phyloP scores from a whole-genome alignment of 2,888 invertebrate genomes.

The Lepetodrilus schrolli region DNA sequence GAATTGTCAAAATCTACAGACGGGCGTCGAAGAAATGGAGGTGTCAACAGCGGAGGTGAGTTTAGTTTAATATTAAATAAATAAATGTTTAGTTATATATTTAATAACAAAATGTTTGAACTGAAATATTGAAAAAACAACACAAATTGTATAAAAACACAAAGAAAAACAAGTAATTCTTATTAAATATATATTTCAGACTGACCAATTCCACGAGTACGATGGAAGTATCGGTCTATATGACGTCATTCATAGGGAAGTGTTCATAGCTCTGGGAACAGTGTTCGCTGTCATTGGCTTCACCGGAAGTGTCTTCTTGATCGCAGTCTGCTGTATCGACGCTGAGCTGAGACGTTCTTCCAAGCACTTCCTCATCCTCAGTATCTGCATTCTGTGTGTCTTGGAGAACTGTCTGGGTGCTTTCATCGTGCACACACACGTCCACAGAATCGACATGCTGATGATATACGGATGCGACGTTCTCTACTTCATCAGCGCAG shows the following conservation, averaged over 20 bases:
- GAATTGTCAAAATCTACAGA: too few relatives aligned
- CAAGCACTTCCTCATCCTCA: conserved; percentile 11
- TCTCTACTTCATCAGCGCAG: conserved; percentile 5
- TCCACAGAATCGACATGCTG: not conserved
- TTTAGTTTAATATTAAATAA: too few relatives aligned
- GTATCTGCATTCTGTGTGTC: not conserved
- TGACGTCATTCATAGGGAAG: conserved; percentile 5
- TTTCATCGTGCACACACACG: conserved; percentile 6
- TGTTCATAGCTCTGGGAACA: not conserved
- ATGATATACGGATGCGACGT: not conserved
- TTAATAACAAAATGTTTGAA: too few relatives aligned
- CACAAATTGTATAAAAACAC: too few relatives aligned
- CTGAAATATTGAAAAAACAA: too few relatives aligned
- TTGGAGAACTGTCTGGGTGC: not conserved
- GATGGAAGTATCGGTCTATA: not conserved
- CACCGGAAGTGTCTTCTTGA: not conserved
- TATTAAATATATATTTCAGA: too few relatives aligned
- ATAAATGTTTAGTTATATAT: too few relatives aligned
- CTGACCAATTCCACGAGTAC: not conserved
- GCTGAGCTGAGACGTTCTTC: not conserved
- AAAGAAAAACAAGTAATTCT: too few relatives aligned
- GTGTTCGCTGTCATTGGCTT: not conserved
- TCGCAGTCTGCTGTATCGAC: not conserved
- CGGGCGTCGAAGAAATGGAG: too few relatives aligned
- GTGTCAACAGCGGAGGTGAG: too few relatives aligned